Percentiles rank a stretch among this genome's conserved stretches.
Evolutionary conservation across 1,140 invertebrate species (phyloP).

Genomic region (Drosophila littoralis): DNA sequence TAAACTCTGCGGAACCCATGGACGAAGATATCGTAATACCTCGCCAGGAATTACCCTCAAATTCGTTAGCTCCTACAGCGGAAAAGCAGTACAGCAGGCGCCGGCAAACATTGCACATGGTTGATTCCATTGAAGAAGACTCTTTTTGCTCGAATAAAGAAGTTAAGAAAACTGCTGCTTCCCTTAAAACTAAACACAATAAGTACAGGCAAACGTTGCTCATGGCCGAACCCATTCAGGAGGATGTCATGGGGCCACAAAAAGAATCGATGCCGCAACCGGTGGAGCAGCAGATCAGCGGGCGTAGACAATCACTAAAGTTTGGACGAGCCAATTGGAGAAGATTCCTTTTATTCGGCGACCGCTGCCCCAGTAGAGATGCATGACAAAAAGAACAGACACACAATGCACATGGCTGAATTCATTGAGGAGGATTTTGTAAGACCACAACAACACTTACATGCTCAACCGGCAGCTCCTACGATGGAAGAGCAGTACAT

Average conservation of each 20-base stretch:
- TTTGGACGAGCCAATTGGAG: slow-evolving; percentile 7
- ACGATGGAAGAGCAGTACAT: not conserved
- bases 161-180: too few relatives aligned
- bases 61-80: not conserved
- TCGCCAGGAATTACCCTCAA: slow-evolving; percentile 7
- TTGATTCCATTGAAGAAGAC: too few relatives aligned
- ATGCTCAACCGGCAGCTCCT: not conserved
- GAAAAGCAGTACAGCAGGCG: not conserved
- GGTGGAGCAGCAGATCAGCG: not conserved
- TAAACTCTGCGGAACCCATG: slow-evolving; percentile 44
- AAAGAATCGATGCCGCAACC: too few relatives aligned
- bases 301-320: slow-evolving; percentile 4
- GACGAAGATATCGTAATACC: slow-evolving; percentile 39
- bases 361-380: not conserved
- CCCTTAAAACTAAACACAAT: too few relatives aligned
- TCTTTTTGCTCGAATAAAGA: too few relatives aligned
- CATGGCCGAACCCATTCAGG: slow-evolving; percentile 8
- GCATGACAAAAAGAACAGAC: not conserved
- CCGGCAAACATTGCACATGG: too few relatives aligned
- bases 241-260: slow-evolving; percentile 1
- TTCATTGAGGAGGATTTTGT: slow-evolving; percentile 25
- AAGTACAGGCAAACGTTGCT: slow-evolving; percentile 3
- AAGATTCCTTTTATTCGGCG: not conserved
- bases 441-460: not conserved
- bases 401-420: slow-evolving; percentile 18